A percentile compares a stretch with the other conserved stretches of the same genome.
Evolutionary conservation across 2,888 invertebrate genomes (phyloP).

Genomic region (Maniola hyperantus): DNA sequence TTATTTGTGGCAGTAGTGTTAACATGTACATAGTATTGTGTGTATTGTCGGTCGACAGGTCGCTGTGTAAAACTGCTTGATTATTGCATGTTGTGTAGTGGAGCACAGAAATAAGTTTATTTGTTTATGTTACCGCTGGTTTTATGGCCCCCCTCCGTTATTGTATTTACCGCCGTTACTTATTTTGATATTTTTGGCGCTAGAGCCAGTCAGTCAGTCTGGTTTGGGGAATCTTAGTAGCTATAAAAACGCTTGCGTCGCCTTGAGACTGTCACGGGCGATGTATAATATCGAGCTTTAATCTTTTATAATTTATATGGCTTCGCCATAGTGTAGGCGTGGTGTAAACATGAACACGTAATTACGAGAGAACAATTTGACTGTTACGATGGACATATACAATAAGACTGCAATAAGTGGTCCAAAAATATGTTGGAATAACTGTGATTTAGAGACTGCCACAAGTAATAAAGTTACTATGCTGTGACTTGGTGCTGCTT

Average conservation of each 20-base stretch:
- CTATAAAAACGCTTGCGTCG: conserved; percentile 19
- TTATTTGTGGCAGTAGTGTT: conserved; percentile 78
- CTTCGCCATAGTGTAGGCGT: conserved; percentile 48
- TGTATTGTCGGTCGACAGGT: conserved; percentile 69
- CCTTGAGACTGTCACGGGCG: conserved; percentile 34
- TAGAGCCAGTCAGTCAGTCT: conserved; percentile 54
- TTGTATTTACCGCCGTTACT: conserved; percentile 63
- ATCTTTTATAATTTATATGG: conserved; percentile 58
- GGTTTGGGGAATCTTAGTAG: conserved; percentile 50
- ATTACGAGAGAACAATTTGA: conserved; percentile 46
- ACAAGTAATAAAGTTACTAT: conserved; percentile 53
- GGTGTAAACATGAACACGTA: conserved; percentile 26
- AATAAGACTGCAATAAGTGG: conserved; percentile 40
- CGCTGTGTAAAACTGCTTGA: conserved; percentile 67
- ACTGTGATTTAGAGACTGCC: conserved; percentile 51
- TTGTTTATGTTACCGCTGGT: conserved; percentile 73
- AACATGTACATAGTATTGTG: conserved; percentile 65
- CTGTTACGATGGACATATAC: conserved; percentile 49
- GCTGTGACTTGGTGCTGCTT: conserved; percentile 3
- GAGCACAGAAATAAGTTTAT: conserved; percentile 70
- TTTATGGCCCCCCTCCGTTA: conserved; percentile 65
- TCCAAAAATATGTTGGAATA: conserved; percentile 27
- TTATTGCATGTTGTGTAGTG: conserved; percentile 78
- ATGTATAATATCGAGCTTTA: conserved; percentile 53
- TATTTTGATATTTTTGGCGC: conserved; percentile 62